Base-by-base conservation (phyloP, 2,888 invertebrate genomes). In the Watsonalla binaria region DNA sequence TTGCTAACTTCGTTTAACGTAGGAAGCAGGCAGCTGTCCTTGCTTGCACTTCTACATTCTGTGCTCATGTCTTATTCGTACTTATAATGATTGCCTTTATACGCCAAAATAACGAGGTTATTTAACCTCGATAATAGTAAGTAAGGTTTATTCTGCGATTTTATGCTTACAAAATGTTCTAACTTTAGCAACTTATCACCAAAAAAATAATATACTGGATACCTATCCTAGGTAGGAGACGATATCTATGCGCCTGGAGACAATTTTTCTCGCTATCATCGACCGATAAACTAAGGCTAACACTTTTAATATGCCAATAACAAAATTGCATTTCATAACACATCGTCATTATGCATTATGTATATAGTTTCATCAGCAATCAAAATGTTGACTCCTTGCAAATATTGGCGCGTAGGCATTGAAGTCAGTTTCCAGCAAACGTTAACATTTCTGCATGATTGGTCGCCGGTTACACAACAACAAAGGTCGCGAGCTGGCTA, bases 11-110 rank as follows among this genome's bases (percentile, higher is more conserved):
- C 50, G 52, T 58, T 53, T 56, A 57, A 68, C 76, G 86, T 86
- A 84, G 85, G 86, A 82, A 84, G 85, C 84, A 82, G 79, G 86
- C 66, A 59, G 80, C 74, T 66, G 84, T 71, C 87, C 86, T 86
- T 82, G 84, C 71, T 58, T 58, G 55, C 62, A 62, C 61, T 64
- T 62, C 62, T 65, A 56, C 62, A 66, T 58, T 60, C 63, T 59
- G 61, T 62, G 61, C 59, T 59, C 55, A 56, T 35, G n/a, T 11
- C 33, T 34, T 52, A 37, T 49, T 34, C 15, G 8, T 35, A 14
- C n/a, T 51, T n/a, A 14, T 39, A 9, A 37, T 15, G 15, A 39
- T 15, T 50, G 50, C n/a, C n/a, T n/a, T n/a, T n/a, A n/a, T n/a
- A n/a, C n/a, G n/a, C 33, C 45, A 24, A 24, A 24, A 24, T 24